Evolutionary conservation across 2,888 invertebrate genomes (phyloP), one percentile per base, ranked within the genome.

Genomic region (Drosophila gaucha): DNA sequence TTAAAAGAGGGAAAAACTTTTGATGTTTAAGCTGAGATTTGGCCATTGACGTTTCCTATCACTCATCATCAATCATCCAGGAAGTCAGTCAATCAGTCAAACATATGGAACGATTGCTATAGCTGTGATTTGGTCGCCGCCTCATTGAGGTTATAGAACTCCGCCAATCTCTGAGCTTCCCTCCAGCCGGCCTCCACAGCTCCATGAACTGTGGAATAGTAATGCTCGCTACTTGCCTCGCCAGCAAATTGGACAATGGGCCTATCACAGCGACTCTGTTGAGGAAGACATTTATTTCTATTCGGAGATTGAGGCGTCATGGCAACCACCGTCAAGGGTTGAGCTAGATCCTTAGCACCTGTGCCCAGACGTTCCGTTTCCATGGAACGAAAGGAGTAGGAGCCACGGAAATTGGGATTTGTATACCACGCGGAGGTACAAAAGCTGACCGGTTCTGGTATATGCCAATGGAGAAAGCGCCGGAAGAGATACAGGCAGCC

Each of bases 101-200:
- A 18, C 4, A 22, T 22, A 8, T n/a, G 38, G n/a, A 18, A 12
- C 12, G 18, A 18, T 28, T 12, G 44, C 30, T 44, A 44, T 30
- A 44, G 87, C 50, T 89, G 87, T 6, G 90, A 87, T 51, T 86
- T 90, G 35, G 76, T 69, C 22, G 70, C 54, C 8, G 74, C 44
- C 1, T 36, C 41, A 8, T 33, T 54, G 18, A 87, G 55, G 5
- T 87, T 87, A 44, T 91, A 90, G 54, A 90, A 91, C 24, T 89
- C 86, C 0, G 86, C 90, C 31, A 95, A 85, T 68, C 95, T 92
- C 5, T 94, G 92, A 0, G 96, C 96, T 88, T 96, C 96, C 35
- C 96, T 93, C 88, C 94, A 94, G 0, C 96, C 96, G 3, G 94
- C 93, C 83, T 95, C 95, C 0, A 95, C 91, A 0, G 96, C 96